These are phyloP conservation scores for Wasmannia auropunctata DNA, from an alignment of 1,140 invertebrate species.

Conservation along the genomic window DNA sequence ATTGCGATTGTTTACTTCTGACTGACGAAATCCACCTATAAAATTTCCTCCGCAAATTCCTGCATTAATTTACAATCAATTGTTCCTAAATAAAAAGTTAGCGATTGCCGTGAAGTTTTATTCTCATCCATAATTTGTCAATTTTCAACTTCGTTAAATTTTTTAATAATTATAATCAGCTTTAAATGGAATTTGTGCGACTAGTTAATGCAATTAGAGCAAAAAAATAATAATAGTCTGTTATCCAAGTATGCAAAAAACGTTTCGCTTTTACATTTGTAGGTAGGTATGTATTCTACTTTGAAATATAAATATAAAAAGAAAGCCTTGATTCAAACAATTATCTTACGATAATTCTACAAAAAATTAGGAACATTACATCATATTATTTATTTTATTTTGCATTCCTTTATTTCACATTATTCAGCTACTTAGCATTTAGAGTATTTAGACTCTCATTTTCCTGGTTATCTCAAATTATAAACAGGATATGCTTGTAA, in stretches of 20 bases:
- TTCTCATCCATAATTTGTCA: neutral
- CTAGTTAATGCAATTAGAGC: neutral
- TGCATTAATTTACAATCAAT: slow-evolving; percentile 1
- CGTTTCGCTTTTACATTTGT: neutral
- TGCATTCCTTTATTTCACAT: neutral
- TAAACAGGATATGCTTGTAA: neutral
- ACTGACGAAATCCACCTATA: neutral
- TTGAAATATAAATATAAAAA: neutral
- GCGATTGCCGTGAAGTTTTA: neutral
- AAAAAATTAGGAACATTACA: neutral
- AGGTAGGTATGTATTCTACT: neutral
- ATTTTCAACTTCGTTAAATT: neutral
- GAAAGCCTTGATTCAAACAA: neutral
- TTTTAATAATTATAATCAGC: neutral
- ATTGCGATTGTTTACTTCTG: neutral
- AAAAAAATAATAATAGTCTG: neutral
- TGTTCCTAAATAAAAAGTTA: neutral
- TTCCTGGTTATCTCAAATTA: neutral
- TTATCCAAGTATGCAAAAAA: neutral
- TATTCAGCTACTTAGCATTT: no score
- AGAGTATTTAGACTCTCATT: neutral
- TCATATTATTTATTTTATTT: neutral
- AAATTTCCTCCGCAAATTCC: neutral
- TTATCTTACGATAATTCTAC: neutral
- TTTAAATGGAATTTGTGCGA: neutral